Conservation (phyloP, 2,888 invertebrate species). For the Eristalis tenax region DNA sequence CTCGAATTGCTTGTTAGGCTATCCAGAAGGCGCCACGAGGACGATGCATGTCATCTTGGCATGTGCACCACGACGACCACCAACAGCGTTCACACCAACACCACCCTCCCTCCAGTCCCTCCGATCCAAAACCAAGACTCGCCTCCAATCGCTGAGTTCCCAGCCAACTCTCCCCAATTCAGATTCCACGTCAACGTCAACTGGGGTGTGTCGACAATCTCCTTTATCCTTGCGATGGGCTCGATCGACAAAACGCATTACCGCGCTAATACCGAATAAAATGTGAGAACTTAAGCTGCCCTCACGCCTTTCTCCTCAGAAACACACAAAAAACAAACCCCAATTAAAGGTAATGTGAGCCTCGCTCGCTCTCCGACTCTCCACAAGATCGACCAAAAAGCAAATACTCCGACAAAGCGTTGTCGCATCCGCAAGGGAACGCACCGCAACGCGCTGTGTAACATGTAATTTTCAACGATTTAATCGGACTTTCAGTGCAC, state of each 20-base stretch:
- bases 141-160: no score
- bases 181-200: background rate
- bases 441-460: constrained; percentile 10
- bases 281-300: constrained; percentile 27
- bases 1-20: no score
- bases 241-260: constrained; percentile 9
- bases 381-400: no score
- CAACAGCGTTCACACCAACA: no score
- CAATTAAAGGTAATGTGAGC: constrained; percentile 21
- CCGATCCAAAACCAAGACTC: no score
- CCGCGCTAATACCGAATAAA: constrained; percentile 19
- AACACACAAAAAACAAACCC: background rate
- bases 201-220: background rate
- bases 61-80: no score
- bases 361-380: background rate
- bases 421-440: constrained; percentile 3
- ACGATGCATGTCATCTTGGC: no score
- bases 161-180: no score
- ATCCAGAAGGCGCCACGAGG: no score
- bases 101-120: no score
- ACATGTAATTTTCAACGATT: constrained; percentile 50
- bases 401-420: constrained; percentile 16
- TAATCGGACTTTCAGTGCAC: constrained; percentile 20
- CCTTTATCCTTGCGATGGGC: background rate
- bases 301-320: background rate